These are phyloP conservation scores for Galaxea fascicularis DNA, from an alignment of 92 coral and sea anemone genomes.

Conservation along the genomic window DNA sequence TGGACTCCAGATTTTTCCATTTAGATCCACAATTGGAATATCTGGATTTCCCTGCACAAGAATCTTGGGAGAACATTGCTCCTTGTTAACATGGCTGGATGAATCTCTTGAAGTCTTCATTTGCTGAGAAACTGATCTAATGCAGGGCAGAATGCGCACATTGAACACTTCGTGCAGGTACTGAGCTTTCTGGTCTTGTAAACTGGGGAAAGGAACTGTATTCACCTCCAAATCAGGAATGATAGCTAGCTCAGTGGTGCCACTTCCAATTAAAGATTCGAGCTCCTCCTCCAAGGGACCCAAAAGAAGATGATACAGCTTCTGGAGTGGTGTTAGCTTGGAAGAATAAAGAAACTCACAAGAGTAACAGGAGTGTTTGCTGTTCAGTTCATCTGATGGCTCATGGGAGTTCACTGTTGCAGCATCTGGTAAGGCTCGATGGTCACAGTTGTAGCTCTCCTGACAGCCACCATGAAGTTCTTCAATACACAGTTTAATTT, in stretches of 20 bases:
- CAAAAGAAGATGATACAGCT: conserved; percentile 63
- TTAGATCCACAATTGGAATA: conserved; percentile 64
- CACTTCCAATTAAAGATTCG: conserved; percentile 6
- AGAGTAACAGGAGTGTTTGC: conserved; percentile 15
- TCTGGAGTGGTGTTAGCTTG: conserved; percentile 67
- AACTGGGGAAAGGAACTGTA: conserved; percentile 78
- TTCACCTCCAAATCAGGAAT: conserved; percentile 71
- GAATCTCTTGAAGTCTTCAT: background rate
- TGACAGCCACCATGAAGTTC: conserved; percentile 58
- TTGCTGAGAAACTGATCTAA: conserved; percentile 62
- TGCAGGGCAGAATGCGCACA: conserved; percentile 74
- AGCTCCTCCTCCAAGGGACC: conserved; percentile 71
- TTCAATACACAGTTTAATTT: conserved; percentile 69
- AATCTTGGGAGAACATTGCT: conserved; percentile 26
- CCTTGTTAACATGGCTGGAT: background rate
- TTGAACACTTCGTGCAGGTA: conserved; percentile 57
- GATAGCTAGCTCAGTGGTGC: conserved; percentile 40
- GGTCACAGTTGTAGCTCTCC: conserved; percentile 73
- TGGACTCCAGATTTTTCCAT: conserved; percentile 74
- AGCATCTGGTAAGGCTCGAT: conserved; percentile 72
- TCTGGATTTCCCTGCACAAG: conserved; percentile 81
- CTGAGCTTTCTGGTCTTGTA: conserved; percentile 59
- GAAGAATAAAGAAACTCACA: conserved; percentile 35
- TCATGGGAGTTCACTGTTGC: background rate
- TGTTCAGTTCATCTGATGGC: conserved; percentile 11